Conservation (phyloP, 2,888 invertebrate genomes). For the Leptinotarsa juncta region DNA sequence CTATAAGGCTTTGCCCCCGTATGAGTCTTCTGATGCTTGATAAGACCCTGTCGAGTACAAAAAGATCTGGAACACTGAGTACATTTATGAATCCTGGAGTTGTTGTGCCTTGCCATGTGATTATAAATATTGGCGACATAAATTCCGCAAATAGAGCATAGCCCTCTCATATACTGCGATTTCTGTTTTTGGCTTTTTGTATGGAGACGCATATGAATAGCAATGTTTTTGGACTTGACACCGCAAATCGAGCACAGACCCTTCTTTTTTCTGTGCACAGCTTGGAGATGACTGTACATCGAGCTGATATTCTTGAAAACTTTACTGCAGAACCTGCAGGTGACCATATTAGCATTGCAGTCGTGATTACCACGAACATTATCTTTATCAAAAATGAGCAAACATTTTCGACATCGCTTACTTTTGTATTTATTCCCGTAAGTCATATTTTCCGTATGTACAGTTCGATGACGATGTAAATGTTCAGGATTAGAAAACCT, state of each 20-base stretch:
- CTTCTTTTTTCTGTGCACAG: conserved; percentile 46
- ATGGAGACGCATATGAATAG: conserved; percentile 10
- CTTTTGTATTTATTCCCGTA: conserved; percentile 56
- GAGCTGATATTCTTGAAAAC: conserved; percentile 52
- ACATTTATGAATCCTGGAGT: conserved; percentile 54
- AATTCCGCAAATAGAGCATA: conserved; percentile 51
- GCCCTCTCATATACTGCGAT: not conserved
- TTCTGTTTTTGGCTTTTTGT: not conserved
- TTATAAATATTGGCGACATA: conserved; percentile 56
- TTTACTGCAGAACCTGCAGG: conserved; percentile 56
- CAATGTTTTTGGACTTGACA: conserved; percentile 55
- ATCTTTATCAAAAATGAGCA: conserved; percentile 52
- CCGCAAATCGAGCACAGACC: conserved; percentile 55
- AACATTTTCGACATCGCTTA: conserved; percentile 54
- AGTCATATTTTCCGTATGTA: conserved; percentile 57
- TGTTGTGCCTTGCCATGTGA: conserved; percentile 56
- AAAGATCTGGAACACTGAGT: conserved; percentile 56
- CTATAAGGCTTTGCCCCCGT: conserved; percentile 52
- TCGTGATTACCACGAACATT: conserved; percentile 47
- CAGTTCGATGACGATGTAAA: conserved; percentile 55
- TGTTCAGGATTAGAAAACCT: conserved; percentile 59
- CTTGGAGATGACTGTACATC: conserved; percentile 31
- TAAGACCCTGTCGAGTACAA: conserved; percentile 51
- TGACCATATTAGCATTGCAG: conserved; percentile 51
- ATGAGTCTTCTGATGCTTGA: conserved; percentile 56